Conservation (phyloP, 2,113 vertebrate species). For the Leptocoma aspasia region DNA sequence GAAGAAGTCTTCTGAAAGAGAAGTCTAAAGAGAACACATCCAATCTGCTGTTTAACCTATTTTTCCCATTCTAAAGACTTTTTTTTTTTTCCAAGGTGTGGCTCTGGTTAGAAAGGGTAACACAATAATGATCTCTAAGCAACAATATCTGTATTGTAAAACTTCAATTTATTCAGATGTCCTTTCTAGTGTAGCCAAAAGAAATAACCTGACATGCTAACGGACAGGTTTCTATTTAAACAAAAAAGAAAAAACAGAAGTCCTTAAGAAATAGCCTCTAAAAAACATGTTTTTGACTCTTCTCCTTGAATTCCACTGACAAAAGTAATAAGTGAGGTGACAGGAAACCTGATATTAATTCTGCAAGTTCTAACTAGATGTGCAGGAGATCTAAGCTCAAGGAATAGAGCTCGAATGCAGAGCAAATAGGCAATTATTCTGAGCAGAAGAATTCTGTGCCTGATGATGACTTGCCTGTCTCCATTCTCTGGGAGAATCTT, state of each 20-base stretch:
- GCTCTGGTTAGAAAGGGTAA: neutral
- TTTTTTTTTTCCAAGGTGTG: neutral
- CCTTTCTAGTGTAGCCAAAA: constrained; percentile 28
- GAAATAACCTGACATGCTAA: constrained; percentile 41
- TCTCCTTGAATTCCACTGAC: constrained; percentile 46
- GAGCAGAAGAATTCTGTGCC: constrained; percentile 1
- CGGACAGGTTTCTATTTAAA: constrained; percentile 33
- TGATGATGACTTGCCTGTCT: constrained; percentile 40
- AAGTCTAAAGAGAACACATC: neutral
- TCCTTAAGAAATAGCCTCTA: constrained; percentile 41
- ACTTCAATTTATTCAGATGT: constrained; percentile 46
- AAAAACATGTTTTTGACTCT: constrained; percentile 35
- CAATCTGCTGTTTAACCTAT: neutral
- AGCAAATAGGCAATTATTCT: constrained; percentile 57
- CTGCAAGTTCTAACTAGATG: constrained; percentile 52
- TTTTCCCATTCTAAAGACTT: neutral
- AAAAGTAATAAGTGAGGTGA: constrained; percentile 50
- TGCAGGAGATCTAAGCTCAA: constrained; percentile 20
- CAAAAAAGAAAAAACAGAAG: neutral
- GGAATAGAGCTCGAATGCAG: constrained; percentile 11
- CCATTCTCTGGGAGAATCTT: constrained; percentile 3
- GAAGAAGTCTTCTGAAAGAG: neutral
- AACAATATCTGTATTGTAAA: constrained; percentile 46
- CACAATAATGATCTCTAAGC: constrained; percentile 4
- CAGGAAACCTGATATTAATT: constrained; percentile 53